Evolutionary conservation across 1,140 invertebrate genomes (phyloP).

Genomic region (Orchesella cincta): DNA sequence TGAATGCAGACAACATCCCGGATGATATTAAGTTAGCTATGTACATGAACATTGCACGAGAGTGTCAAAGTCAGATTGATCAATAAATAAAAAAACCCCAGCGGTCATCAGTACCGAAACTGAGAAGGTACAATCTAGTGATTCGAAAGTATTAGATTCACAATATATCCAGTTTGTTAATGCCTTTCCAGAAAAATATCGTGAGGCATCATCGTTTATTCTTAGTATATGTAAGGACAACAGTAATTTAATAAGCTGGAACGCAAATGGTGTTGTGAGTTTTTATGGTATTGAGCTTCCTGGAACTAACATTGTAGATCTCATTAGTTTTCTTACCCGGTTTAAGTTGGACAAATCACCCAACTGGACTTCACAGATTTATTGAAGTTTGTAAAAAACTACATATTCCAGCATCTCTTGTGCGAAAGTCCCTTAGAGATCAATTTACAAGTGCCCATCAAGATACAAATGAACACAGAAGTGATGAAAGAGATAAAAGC

Average conservation of each 20-base stretch:
- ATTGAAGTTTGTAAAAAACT: neutral
- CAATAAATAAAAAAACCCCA: neutral
- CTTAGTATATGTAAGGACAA: neutral
- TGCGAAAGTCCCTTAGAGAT: too few species aligned
- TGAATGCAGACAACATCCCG: neutral
- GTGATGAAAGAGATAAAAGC: neutral
- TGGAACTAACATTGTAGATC: neutral
- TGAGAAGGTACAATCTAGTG: neutral
- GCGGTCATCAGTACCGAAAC: neutral
- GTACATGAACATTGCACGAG: neutral
- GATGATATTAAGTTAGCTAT: constrained; percentile 26
- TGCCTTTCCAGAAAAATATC: neutral
- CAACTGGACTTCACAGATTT: constrained; percentile 1
- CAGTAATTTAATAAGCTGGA: neutral
- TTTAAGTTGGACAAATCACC: neutral
- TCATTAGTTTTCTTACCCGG: neutral
- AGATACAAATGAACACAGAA: too few species aligned
- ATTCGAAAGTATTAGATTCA: neutral
- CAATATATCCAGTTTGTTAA: neutral
- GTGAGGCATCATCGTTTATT: neutral
- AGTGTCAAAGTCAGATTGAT: neutral
- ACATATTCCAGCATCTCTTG: neutral
- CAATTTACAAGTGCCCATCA: too few species aligned
- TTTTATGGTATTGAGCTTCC: neutral
- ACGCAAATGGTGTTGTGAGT: neutral